These are phyloP conservation scores for Aphidoletes aphidimyza DNA, from an alignment of 2,888 invertebrate species.

Conservation along the genomic window DNA sequence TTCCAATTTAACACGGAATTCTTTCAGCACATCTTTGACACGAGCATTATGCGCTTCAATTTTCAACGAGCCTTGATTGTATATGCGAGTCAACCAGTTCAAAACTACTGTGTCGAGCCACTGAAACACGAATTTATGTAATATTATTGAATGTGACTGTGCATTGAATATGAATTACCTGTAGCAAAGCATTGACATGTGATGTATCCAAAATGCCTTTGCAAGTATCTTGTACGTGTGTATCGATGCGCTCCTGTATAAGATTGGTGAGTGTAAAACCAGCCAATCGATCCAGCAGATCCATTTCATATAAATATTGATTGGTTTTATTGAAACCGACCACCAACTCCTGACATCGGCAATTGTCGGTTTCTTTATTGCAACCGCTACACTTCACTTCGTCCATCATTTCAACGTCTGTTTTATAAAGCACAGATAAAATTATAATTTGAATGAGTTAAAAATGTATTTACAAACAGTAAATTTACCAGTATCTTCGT, in stretches of 20 bases:
- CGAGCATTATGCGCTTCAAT: slow-evolving; percentile 70
- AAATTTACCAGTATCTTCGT: slow-evolving; percentile 59
- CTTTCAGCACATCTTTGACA: slow-evolving; percentile 71
- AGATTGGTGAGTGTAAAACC: slow-evolving; percentile 86
- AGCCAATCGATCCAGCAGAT: slow-evolving; percentile 82
- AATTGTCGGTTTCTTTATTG: slow-evolving; percentile 71
- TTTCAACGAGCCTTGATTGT: slow-evolving; percentile 74
- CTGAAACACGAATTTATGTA: slow-evolving; percentile 63
- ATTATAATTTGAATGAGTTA: not conserved
- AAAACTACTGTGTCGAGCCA: slow-evolving; percentile 90
- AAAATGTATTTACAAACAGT: not conserved
- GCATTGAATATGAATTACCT: slow-evolving; percentile 69
- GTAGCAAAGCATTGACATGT: slow-evolving; percentile 79
- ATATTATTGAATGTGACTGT: not conserved
- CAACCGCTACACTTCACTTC: slow-evolving; percentile 78
- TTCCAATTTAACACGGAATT: slow-evolving; percentile 79
- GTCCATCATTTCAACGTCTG: slow-evolving; percentile 70
- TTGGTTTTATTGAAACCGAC: slow-evolving; percentile 80
- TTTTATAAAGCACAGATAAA: slow-evolving; percentile 61
- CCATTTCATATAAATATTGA: slow-evolving; percentile 79
- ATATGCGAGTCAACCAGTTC: slow-evolving; percentile 87
- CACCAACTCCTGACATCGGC: slow-evolving; percentile 71
- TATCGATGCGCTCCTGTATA: slow-evolving; percentile 84
- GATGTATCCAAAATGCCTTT: slow-evolving; percentile 88
- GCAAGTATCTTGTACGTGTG: slow-evolving; percentile 85